A percentile compares a stretch with the other conserved stretches of the same genome.
Evolutionary conservation across 2,888 invertebrate species (phyloP).

Genomic region (Gasteruption jaculator): DNA sequence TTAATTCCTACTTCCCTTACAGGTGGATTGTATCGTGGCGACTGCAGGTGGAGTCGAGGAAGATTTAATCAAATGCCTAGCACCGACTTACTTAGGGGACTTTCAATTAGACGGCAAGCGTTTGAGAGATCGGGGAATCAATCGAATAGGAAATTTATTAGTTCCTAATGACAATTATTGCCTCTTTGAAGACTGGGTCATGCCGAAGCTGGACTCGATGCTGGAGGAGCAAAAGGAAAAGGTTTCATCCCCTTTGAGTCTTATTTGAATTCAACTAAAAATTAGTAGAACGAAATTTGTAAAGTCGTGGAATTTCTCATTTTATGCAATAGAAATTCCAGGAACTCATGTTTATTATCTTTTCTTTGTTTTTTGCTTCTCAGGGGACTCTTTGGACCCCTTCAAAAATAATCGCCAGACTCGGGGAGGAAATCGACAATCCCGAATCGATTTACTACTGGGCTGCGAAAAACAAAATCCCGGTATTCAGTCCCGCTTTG

Average conservation of each 20-base stretch:
- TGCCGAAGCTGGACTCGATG: constrained; percentile 89
- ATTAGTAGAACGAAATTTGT: not conserved
- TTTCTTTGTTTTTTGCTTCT: constrained; percentile 9
- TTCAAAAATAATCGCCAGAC: constrained; percentile 73
- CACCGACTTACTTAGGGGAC: constrained; percentile 90
- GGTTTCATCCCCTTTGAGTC: constrained; percentile 27
- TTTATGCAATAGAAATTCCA: too few relatives aligned
- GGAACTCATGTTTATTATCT: constrained; percentile 2
- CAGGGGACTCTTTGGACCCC: constrained; percentile 82
- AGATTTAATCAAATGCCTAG: constrained; percentile 97
- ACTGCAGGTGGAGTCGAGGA: constrained; percentile 98
- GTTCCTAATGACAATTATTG: constrained; percentile 99
- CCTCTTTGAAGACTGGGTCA: constrained; percentile 95
- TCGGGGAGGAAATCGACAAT: constrained; percentile 89
- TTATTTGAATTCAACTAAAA: not conserved
- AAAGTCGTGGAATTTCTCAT: not conserved
- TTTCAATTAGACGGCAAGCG: constrained; percentile 77
- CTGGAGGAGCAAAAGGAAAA: constrained; percentile 77
- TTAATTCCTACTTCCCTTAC: constrained; percentile 20
- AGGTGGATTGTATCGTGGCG: constrained; percentile 94
- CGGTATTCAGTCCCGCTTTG: constrained; percentile 94
- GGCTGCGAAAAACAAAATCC: constrained; percentile 95
- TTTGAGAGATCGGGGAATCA: constrained; percentile 81
- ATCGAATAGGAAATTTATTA: constrained; percentile 87
- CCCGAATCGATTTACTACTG: constrained; percentile 93